Evolutionary conservation across 2,888 invertebrate species (phyloP).

Genomic region (Seira musarum): DNA sequence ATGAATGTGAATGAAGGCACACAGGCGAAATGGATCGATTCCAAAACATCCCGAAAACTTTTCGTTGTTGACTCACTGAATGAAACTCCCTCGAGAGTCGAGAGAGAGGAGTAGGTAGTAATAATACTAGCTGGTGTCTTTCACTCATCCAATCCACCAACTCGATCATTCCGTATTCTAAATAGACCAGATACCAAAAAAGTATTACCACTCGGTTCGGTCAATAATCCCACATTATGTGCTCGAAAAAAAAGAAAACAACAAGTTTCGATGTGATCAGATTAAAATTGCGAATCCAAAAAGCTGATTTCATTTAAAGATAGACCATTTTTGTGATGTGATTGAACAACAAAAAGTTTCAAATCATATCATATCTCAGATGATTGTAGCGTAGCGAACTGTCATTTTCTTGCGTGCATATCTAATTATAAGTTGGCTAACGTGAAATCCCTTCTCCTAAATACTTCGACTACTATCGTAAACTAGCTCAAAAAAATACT

Average conservation of each 20-base stretch:
- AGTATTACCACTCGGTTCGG: slow-evolving; percentile 13
- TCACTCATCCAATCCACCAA: background rate
- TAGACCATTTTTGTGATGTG: slow-evolving; percentile 22
- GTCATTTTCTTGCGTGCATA: background rate
- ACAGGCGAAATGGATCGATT: background rate
- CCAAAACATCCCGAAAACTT: background rate
- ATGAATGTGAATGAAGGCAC: background rate
- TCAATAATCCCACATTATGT: slow-evolving; percentile 36
- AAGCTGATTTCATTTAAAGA: slow-evolving; percentile 20
- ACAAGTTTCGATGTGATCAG: slow-evolving; percentile 11
- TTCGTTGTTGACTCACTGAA: background rate
- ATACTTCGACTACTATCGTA: no score
- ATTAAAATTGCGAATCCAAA: background rate
- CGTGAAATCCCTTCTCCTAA: no score
- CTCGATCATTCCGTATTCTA: background rate
- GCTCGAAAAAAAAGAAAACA: background rate
- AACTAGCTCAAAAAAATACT: no score
- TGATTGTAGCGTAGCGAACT: background rate
- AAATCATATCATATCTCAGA: background rate
- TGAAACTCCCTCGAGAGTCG: background rate
- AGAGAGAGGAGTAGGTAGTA: background rate
- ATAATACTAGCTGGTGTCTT: no score
- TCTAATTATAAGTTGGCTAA: background rate
- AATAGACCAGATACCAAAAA: background rate
- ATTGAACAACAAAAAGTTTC: slow-evolving; percentile 18